Conservation (phyloP, 2,888 invertebrate species). For the Pseudeuparius sepicola region DNA sequence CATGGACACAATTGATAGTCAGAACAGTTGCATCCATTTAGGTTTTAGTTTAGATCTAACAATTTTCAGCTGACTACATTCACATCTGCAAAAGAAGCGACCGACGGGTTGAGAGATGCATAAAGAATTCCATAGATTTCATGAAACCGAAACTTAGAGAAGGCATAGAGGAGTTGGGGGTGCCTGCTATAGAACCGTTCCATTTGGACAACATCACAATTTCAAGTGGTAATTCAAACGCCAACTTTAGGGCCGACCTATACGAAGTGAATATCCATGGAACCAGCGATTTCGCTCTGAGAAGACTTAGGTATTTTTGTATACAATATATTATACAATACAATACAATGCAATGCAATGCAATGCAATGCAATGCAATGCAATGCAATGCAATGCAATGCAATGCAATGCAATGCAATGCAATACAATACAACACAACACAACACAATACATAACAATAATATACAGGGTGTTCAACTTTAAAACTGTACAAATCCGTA, state of each 20-base stretch:
- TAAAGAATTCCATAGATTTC: conserved; percentile 50
- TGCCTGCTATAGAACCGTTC: conserved; percentile 56
- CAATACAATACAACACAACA: no score
- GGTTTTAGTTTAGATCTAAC: neutral
- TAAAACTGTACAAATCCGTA: no score
- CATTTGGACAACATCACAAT: conserved; percentile 51
- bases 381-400: no score
- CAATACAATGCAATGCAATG: no score
- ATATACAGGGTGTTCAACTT: no score
- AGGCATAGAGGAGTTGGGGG: conserved; percentile 59
- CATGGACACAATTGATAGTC: no score
- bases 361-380: no score
- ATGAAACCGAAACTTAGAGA: conserved; percentile 47
- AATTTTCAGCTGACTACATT: conserved; percentile 51
- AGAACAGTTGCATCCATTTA: no score
- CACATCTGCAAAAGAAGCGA: conserved; percentile 53
- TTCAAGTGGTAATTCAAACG: conserved; percentile 44
- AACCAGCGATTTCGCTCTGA: conserved; percentile 43
- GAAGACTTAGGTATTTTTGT: conserved; percentile 46
- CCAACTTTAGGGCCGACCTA: conserved; percentile 41
- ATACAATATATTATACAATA: no score
- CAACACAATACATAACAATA: no score
- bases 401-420: no score
- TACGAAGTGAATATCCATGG: conserved; percentile 45
- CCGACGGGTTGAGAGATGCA: conserved; percentile 52